Base-by-base conservation (phyloP, 2,113 vertebrate genomes). In the Colaptes auratus region DNA sequence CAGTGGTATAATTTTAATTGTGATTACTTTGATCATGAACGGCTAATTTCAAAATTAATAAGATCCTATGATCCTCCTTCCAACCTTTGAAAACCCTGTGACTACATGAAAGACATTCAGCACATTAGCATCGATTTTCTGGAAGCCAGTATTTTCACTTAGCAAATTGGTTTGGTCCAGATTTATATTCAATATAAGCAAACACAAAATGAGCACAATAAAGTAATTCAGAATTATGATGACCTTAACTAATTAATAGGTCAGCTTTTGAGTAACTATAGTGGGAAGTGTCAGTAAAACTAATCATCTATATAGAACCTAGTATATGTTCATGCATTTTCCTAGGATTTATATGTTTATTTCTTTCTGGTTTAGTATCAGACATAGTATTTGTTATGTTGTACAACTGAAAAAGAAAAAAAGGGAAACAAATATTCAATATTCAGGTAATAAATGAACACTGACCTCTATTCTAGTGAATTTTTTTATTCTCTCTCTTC, bases 201-300 rank as follows among this genome's bases (percentile, higher is more conserved):
- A 18, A 58, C 16, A 69, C 7, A 42, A 59, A 90, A 59, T 28
- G 19, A 87, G 24, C 24, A 21, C 61, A 89, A 78, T 24, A 75
- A 65, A 39, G 56, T 3, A 9, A 66, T 86, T 79, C 4, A 58
- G 60, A 85, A 55, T 1, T 0, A 4, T 69, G 36, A n/a, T 50
- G 74, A n/a, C 73, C 16, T 86, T 70, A 74, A 50, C 17, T 82
- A 88, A 71, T 72, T 56, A 84, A 73, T 2, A 1, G 44, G 39
- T 86, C 64, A 56, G 12, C 4, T 75, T 93, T 86, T 72, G 39
- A 76, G 61, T 35, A 90, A 48, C 61, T 78, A 2, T 23, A 50
- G 83, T 69, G 61, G 73, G 76, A 95, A 81, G 53, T 80, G 69
- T 86, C 80, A 92, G 53, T 80, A 82, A 92, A 92, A 74, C 25